These are phyloP conservation scores for Myotis daubentonii DNA, from an alignment of 2,797 vertebrate genomes.

Conservation along the genomic window DNA sequence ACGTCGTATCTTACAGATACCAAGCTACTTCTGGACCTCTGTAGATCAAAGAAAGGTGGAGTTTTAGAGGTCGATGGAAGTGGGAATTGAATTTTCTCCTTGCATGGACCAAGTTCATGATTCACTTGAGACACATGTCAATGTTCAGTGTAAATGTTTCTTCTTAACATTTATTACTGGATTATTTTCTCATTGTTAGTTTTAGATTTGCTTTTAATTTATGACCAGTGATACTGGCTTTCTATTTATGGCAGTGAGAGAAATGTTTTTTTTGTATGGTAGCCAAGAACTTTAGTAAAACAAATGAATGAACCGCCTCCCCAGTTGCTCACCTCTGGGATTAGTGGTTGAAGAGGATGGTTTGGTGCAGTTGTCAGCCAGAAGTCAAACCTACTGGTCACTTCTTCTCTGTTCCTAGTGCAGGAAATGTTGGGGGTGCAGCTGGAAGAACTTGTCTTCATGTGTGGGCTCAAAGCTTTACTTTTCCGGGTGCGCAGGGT, in stretches of 20 bases:
- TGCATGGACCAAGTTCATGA: background rate
- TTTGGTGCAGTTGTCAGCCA: background rate
- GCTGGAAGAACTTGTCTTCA: background rate
- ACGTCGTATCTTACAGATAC: background rate
- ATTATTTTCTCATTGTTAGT: background rate
- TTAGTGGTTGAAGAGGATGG: background rate
- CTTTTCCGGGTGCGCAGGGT: background rate
- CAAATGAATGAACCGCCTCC: background rate
- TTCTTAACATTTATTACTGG: background rate
- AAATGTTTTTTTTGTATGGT: background rate
- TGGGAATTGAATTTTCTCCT: background rate
- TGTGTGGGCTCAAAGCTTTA: background rate
- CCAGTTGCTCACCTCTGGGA: background rate
- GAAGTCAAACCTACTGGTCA: background rate
- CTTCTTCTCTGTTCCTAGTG: background rate
- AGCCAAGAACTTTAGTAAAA: background rate
- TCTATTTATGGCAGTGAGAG: background rate
- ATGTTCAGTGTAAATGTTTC: background rate
- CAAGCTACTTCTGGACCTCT: background rate
- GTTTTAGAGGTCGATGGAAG: background rate
- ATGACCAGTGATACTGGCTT: background rate
- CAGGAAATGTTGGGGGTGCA: background rate
- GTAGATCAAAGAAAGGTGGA: background rate
- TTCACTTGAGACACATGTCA: background rate
- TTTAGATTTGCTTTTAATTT: constrained; percentile 27